phyloP scores from a whole-genome alignment of 2,797 vertebrate species.

The Neosalanx taihuensis region DNA sequence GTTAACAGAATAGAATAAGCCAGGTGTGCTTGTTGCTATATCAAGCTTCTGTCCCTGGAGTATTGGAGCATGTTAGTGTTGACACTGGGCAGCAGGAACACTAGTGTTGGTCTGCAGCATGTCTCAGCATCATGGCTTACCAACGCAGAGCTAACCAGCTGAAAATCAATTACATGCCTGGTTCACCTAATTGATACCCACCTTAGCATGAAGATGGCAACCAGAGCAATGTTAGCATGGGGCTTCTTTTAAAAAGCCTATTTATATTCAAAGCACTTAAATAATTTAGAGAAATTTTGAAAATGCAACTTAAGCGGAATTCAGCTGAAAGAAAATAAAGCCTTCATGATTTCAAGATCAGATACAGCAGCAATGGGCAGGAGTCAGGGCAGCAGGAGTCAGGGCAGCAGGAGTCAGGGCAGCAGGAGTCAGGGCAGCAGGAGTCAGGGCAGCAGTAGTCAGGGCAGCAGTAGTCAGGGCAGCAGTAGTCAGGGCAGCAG shows the following conservation, averaged over 20 bases:
- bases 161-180: slow-evolving; percentile 80
- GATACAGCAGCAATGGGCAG: neutral
- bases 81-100: slow-evolving; percentile 49
- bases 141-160: slow-evolving; percentile 65
- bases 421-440: neutral
- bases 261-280: slow-evolving; percentile 44
- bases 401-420: neutral
- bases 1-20: slow-evolving; percentile 46
- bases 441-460: too few species aligned
- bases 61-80: slow-evolving; percentile 50
- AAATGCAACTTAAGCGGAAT: slow-evolving; percentile 30
- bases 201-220: slow-evolving; percentile 68
- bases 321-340: neutral
- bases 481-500: too few species aligned
- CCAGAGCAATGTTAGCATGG: slow-evolving; percentile 50
- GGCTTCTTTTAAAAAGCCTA: slow-evolving; percentile 42
- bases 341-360: neutral
- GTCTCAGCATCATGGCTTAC: slow-evolving; percentile 59
- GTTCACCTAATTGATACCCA: slow-evolving; percentile 68
- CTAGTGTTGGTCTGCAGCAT: neutral
- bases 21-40: slow-evolving; percentile 44
- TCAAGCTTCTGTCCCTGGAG: slow-evolving; percentile 3
- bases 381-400: neutral
- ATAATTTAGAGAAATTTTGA: slow-evolving; percentile 36
- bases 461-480: too few species aligned